Base-by-base conservation (phyloP, 2,113 vertebrate species). In the Oncorhynchus nerka region DNA sequence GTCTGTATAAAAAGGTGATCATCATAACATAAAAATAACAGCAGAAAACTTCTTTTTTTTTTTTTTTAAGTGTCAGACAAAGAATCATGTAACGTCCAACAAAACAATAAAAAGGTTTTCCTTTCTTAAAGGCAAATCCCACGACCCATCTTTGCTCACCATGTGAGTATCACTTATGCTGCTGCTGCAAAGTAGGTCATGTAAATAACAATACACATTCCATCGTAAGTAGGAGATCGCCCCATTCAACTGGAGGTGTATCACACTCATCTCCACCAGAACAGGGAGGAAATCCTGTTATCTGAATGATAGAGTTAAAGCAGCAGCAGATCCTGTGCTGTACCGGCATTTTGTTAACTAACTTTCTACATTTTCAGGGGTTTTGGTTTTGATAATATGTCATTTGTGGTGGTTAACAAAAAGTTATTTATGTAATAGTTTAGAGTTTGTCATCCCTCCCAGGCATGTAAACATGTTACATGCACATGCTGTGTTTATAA, bases 381-480 rank as follows among this genome's bases (percentile, higher is more conserved):
- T 6, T 22, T 51, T 51, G 69, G 22, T 32, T 6, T 20, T n/a
- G 39, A 71, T 62, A 70, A 66, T 34, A 69, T 49, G 62, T 71
- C n/a, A 68, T 67, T 70, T 71, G 13, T 70, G 39, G 39, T 45
- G 45, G 20, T 71, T 34, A 62, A 22, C 11, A 70, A 68, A 73
- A 34, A 34, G 34, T 34, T 7, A 34, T 78, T 71, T 69, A 28
- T 71, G 22, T 61, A 74, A 61, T 65, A 74, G 22, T 70, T 39
- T 39, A 39, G 39, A 45, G 39, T 45, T 65, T 26, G 16, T 32
- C 78, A 64, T 81, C 39, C 39, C 39, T 45, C 9, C 39, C 39
- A 45, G 39, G 39, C 55, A 91, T 90, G 89, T 91, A 92, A 91
- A 93, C 87, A 90, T 79, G 62, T 85, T 77, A 82, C 88, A 87